These are phyloP conservation scores for Coregonus ussuriensis DNA, from an alignment of 2,797 vertebrate genomes.

Conservation along the genomic window DNA sequence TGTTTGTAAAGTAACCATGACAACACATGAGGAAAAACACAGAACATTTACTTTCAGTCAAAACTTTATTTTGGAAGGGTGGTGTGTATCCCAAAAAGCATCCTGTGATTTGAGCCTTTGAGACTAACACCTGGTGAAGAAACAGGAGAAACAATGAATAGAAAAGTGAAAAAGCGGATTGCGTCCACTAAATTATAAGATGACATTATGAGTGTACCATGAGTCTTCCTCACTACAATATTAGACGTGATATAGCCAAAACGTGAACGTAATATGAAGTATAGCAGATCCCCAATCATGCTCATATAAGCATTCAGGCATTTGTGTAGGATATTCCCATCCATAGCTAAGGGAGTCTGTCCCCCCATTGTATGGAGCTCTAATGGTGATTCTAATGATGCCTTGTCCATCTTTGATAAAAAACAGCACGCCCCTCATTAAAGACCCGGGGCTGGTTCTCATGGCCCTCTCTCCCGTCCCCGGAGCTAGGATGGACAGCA, in stretches of 20 bases:
- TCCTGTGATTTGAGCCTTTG: background rate
- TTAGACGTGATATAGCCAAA: background rate
- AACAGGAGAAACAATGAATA: background rate
- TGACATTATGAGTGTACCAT: background rate
- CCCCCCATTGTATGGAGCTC: slow-evolving; percentile 58
- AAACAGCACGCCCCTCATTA: slow-evolving; percentile 74
- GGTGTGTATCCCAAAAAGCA: background rate
- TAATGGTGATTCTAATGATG: slow-evolving; percentile 76
- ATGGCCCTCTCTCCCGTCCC: slow-evolving; percentile 38
- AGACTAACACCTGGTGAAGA: background rate
- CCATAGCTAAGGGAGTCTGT: slow-evolving; percentile 46
- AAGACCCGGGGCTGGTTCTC: slow-evolving; percentile 64
- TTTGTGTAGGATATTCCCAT: slow-evolving; percentile 55
- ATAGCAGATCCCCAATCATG: background rate
- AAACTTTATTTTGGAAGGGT: background rate
- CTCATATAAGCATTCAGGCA: slow-evolving; percentile 19
- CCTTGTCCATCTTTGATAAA: slow-evolving; percentile 78
- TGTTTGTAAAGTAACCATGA: background rate
- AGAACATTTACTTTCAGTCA: background rate
- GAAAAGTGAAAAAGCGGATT: background rate
- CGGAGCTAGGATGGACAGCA: slow-evolving; percentile 70
- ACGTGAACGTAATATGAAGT: background rate
- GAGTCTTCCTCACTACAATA: background rate
- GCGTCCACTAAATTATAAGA: background rate
- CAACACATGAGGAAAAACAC: background rate